A percentile compares a stretch with the other conserved stretches of the same genome.
Evolutionary conservation across 2,797 vertebrate species (phyloP).

Genomic region (Borostomias antarcticus): DNA sequence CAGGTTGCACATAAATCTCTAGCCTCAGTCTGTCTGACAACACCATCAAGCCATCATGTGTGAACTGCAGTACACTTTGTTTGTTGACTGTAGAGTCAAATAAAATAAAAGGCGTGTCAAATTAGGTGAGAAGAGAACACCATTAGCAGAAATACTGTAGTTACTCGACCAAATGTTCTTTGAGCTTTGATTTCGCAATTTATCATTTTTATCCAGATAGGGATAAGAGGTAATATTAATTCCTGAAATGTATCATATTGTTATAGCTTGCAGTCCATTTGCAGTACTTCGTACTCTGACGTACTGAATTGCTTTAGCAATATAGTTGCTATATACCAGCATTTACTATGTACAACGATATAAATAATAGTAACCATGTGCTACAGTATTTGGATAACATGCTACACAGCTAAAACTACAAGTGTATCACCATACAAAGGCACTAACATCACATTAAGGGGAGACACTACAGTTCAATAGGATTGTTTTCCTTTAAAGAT

Average conservation of each 20-base stretch:
- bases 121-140: not conserved
- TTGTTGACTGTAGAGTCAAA: not conserved
- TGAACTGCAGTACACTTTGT: not conserved
- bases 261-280: not conserved
- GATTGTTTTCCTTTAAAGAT: too few species aligned
- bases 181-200: not conserved
- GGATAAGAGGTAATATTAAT: too few species aligned
- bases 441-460: too few species aligned
- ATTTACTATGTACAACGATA: not conserved
- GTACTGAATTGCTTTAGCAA: not conserved
- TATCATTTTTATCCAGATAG: too few species aligned
- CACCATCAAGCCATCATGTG: not conserved
- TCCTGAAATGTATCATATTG: not conserved
- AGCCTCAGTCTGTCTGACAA: not conserved
- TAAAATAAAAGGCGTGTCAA: not conserved
- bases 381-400: too few species aligned
- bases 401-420: too few species aligned
- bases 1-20: conserved; percentile 1
- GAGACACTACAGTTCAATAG: too few species aligned
- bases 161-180: not conserved
- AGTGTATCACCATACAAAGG: too few species aligned
- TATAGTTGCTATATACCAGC: not conserved
- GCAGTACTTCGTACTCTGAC: too few species aligned
- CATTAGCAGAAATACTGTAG: not conserved
- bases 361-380: too few species aligned